Evolutionary conservation across 2,888 invertebrate species (phyloP), one percentile per base, ranked within the genome.

Genomic region (Linnaemya vulpina): DNA sequence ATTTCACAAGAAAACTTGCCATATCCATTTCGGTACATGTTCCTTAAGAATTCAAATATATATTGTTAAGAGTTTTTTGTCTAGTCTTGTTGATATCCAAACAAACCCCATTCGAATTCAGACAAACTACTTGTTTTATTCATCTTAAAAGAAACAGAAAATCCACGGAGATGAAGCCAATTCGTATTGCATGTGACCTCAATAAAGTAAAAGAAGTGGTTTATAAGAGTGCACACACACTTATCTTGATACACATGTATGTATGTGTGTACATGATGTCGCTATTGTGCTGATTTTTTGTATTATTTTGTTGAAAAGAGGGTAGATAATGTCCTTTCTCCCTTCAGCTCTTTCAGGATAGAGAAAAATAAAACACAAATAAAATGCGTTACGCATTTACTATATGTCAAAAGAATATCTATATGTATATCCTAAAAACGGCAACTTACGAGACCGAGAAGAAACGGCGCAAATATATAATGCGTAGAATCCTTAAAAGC

Each of bases 351-450:
- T 68, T 40, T 25, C 46, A 65, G 74, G 49, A 75, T 55, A 83
- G 22, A 62, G 62, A 22, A 38, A 40, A 49, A 71, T 71, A 65
- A 71, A 38, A 53, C 40, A 70, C 65, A 65, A 63, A 71, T 53
- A 70, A 74, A 85, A 82, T 82, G 82, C 82, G 78, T 85, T 82
- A 82, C 78, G 82, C 82, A 85, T 85, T 82, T 82, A n/a, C n/a
- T n/a, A 79, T 78, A 82, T 79, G 38, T 71, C 65, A 49, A 80
- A 55, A 68, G 20, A 63, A 60, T 17, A 11, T n/a, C n/a, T n/a
- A n/a, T n/a, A n/a, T n/a, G n/a, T n/a, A n/a, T n/a, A 11, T 40
- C 25, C 3, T 11, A 25, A 65, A 9, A 35, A 35, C 17, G 13
- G 5, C 20, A 22, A 46, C 3, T 30, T 11, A 68, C 8, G 38